Percentiles rank a stretch among this genome's conserved stretches.
Conservation (phyloP, 1,140 invertebrate genomes). For the Nephila pilipes region DNA sequence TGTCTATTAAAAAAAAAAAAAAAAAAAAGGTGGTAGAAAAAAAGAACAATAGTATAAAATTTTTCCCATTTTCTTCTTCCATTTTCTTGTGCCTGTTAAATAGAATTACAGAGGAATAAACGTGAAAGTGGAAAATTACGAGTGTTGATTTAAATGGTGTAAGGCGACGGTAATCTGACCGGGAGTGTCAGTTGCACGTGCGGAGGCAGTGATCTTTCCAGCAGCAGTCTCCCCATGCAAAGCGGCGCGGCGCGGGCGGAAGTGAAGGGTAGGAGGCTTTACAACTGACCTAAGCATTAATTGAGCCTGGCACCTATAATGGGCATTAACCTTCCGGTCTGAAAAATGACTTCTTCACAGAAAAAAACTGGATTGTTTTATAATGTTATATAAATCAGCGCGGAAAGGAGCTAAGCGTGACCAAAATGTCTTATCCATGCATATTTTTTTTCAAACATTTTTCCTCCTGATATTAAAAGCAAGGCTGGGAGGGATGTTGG, state of each 20-base stretch:
- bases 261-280: constrained; percentile 64
- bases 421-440: background rate
- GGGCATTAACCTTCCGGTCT: constrained; percentile 50
- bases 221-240: background rate
- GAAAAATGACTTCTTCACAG: constrained; percentile 23
- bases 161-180: constrained; percentile 14
- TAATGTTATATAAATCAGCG: constrained; percentile 40
- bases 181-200: constrained; percentile 66
- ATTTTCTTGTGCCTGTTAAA: constrained; percentile 38
- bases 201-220: constrained; percentile 48
- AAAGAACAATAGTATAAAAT: background rate
- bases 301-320: constrained; percentile 55
- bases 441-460: background rate
- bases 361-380: constrained; percentile 58
- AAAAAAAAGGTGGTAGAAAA: background rate
- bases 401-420: background rate
- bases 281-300: constrained; percentile 67
- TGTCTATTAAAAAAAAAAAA: background rate
- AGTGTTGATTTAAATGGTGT: constrained; percentile 71
- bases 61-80: background rate
- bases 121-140: constrained; percentile 68
- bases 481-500: too few relatives aligned
- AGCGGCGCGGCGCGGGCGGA: constrained; percentile 29
- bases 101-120: constrained; percentile 51
- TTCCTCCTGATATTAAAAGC: too few relatives aligned